Conservation (phyloP, 1,140 invertebrate genomes). For the Manduca sexta region DNA sequence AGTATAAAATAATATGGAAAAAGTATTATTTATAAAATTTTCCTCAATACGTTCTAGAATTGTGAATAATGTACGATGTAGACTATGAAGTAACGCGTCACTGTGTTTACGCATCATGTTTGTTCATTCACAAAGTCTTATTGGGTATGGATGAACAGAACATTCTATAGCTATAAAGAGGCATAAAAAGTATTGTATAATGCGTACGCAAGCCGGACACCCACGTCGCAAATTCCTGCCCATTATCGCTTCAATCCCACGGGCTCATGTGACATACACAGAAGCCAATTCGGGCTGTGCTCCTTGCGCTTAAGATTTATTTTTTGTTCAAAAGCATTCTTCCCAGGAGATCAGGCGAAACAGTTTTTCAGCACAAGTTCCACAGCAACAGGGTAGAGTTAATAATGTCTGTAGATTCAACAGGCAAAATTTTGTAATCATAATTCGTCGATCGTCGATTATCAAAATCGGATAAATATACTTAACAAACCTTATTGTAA, state of each 20-base stretch:
- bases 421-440: no score
- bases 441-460: no score
- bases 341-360: conserved; percentile 40
- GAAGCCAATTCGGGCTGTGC: conserved; percentile 49
- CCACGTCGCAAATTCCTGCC: conserved; percentile 54
- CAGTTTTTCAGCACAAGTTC: conserved; percentile 13
- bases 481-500: no score
- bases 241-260: conserved; percentile 56
- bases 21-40: no score
- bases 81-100: conserved; percentile 22
- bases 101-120: conserved; percentile 37
- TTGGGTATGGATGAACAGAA: conserved; percentile 39
- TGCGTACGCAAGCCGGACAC: conserved; percentile 50
- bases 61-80: conserved; percentile 7
- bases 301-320: conserved; percentile 33
- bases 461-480: no score
- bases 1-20: neutral
- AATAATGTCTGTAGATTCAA: no score
- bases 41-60: conserved; percentile 5
- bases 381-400: no score
- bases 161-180: conserved; percentile 22
- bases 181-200: conserved; percentile 53
- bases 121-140: conserved; percentile 51
- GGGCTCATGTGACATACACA: conserved; percentile 56
- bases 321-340: conserved; percentile 46